Evolutionary conservation across 2,888 invertebrate genomes (phyloP).

Genomic region (Teleiodes luculella): DNA sequence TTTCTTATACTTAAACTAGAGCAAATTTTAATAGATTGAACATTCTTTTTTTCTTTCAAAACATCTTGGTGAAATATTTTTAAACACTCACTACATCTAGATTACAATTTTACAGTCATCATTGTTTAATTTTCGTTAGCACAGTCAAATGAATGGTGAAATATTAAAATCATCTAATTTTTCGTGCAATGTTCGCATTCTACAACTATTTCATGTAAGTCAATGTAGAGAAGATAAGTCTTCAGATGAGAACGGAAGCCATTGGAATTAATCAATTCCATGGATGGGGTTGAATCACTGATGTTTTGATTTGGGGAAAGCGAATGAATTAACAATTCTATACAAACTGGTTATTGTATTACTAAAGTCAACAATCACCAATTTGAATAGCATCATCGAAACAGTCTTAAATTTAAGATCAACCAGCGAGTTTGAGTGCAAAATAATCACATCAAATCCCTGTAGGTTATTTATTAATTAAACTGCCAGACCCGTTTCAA

Average conservation of each 20-base stretch:
- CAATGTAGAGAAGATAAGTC: conserved; percentile 16
- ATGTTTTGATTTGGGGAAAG: conserved; percentile 41
- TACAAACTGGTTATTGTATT: conserved; percentile 28
- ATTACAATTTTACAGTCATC: conserved; percentile 11
- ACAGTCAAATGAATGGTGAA: conserved; percentile 18
- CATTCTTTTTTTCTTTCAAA: neutral
- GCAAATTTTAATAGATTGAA: neutral
- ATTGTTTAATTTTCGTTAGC: conserved; percentile 21
- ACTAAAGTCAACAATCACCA: neutral
- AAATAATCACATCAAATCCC: neutral
- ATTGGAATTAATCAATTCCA: conserved; percentile 36
- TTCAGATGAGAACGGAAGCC: conserved; percentile 1
- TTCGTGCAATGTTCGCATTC: conserved; percentile 35
- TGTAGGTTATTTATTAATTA: neutral
- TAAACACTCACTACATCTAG: no score
- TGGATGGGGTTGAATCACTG: conserved; percentile 31
- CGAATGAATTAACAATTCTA: conserved; percentile 40
- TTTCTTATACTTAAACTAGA: neutral
- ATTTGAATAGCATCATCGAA: neutral
- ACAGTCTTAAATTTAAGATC: conserved; percentile 1
- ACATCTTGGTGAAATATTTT: neutral
- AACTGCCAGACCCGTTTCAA: neutral
- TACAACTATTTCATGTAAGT: conserved; percentile 29
- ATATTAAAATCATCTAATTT: conserved; percentile 13
- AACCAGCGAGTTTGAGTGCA: conserved; percentile 8